These are phyloP conservation scores for Pseudomugil gertrudae DNA, from an alignment of 2,797 vertebrate species.

Conservation along the genomic window DNA sequence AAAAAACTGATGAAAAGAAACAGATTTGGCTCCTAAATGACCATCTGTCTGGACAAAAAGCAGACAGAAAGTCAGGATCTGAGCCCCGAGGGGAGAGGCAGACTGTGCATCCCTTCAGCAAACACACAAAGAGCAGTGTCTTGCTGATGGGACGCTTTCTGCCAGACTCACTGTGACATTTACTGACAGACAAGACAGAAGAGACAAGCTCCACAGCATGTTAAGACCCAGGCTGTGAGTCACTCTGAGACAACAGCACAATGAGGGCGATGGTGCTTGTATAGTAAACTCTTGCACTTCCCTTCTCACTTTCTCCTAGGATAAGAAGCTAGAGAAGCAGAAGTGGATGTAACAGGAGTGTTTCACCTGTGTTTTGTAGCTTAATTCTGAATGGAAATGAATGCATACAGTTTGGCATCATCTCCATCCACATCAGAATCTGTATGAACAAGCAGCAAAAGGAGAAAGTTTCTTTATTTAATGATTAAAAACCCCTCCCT, in stretches of 20 bases:
- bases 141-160: conserved; percentile 50
- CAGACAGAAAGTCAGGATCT: conserved; percentile 55
- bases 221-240: conserved; percentile 41
- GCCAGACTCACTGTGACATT: conserved; percentile 72
- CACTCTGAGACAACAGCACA: conserved; percentile 22
- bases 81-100: conserved; percentile 53
- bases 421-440: background rate
- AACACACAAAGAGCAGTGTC: conserved; percentile 69
- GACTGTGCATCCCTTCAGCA: conserved; percentile 56
- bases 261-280: background rate
- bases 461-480: background rate
- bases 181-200: conserved; percentile 58
- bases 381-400: background rate
- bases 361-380: background rate
- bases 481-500: conserved; percentile 47
- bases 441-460: background rate
- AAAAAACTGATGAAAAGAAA: conserved; percentile 17
- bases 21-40: conserved; percentile 44
- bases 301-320: background rate
- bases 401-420: background rate
- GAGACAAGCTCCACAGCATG: conserved; percentile 44
- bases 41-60: conserved; percentile 48
- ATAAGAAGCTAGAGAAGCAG: background rate
- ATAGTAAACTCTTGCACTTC: background rate
- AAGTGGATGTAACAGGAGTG: background rate